Evolutionary conservation across 2,888 invertebrate species (phyloP), one percentile per base, ranked within the genome.

Genomic region (Drosophila anceps): DNA sequence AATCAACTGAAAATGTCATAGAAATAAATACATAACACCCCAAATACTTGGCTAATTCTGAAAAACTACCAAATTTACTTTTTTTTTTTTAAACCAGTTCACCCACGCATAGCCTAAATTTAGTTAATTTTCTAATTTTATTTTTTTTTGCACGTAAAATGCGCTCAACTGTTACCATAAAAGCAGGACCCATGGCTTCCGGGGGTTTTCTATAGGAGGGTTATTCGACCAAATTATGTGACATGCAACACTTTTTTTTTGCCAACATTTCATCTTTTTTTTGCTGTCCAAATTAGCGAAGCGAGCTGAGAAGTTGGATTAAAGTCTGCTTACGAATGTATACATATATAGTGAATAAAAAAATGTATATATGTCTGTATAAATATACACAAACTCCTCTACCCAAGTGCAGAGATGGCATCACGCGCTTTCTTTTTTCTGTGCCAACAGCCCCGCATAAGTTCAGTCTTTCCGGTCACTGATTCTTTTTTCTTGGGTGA

Each of bases 401-500:
- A 44, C 10, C 20, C 39, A 12, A 39, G 13, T 46, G 8, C 29
- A 15, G n/a, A 18, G n/a, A 31, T 50, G 20, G 33, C 67, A 66
- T 79, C 51, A 37, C 29, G 37, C 65, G 75, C 81, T 86, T 81
- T 86, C 84, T 76, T 81, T 81, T 70, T 64, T 50, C 8, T 43
- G 29, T 65, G 50, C 51, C 58, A 64, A 50, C 61, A 43, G 46
- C 57, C 53, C 57, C 41, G 41, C 48, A 62, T 54, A 63, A 81
- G 64, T 68, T 71, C 57, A 68, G 64, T 18, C 77, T 81, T 84
- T 84, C 84, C 84, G 84, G 84, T 84, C 79, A 75, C 62, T 81
- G 84, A 71, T 87, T 84, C 82, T 81, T 71, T 79, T 84, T 79
- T 58, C 43, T 79, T 69, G 77, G 84, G 84, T 89, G 87, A 89